Percentiles rank a stretch among this genome's conserved stretches.
Conservation (phyloP, 2,888 invertebrate genomes). For the Alloplasta piceator region DNA sequence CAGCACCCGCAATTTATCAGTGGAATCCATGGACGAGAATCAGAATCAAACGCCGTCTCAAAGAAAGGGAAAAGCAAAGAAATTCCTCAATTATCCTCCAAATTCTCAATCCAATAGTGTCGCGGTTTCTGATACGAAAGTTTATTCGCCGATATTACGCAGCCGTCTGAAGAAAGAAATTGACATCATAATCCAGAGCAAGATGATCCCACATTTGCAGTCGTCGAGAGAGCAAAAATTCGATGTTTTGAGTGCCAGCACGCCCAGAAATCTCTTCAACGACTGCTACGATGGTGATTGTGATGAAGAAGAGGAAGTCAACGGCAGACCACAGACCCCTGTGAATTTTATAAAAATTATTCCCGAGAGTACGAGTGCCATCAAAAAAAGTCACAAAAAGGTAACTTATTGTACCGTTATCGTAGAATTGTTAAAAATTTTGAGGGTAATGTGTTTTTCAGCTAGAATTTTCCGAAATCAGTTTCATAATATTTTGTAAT, state of each 20-base stretch:
- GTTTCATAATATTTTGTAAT: too few species aligned
- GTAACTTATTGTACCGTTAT: conserved; percentile 65
- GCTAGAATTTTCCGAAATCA: too few species aligned
- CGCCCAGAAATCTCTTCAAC: conserved; percentile 77
- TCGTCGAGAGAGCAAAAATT: conserved; percentile 52
- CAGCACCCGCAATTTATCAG: conserved; percentile 69
- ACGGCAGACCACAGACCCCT: conserved; percentile 74
- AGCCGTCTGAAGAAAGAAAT: conserved; percentile 71
- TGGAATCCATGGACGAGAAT: conserved; percentile 78
- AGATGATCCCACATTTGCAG: conserved; percentile 69
- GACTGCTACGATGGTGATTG: conserved; percentile 74
- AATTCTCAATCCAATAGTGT: conserved; percentile 51
- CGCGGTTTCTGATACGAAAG: conserved; percentile 57
- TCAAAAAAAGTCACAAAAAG: conserved; percentile 80
- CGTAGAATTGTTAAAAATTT: too few species aligned
- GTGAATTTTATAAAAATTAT: conserved; percentile 74
- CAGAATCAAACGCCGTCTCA: conserved; percentile 79
- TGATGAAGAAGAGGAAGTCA: conserved; percentile 64
- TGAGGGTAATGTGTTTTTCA: too few species aligned
- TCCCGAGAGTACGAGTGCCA: conserved; percentile 80
- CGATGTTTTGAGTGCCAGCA: conserved; percentile 70
- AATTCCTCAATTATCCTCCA: conserved; percentile 72
- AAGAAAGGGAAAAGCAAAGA: conserved; percentile 69
- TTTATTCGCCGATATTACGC: conserved; percentile 67
- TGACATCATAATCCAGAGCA: conserved; percentile 68